Conservation (phyloP, 1,140 invertebrate genomes). For the Adoxophyes honmai region DNA sequence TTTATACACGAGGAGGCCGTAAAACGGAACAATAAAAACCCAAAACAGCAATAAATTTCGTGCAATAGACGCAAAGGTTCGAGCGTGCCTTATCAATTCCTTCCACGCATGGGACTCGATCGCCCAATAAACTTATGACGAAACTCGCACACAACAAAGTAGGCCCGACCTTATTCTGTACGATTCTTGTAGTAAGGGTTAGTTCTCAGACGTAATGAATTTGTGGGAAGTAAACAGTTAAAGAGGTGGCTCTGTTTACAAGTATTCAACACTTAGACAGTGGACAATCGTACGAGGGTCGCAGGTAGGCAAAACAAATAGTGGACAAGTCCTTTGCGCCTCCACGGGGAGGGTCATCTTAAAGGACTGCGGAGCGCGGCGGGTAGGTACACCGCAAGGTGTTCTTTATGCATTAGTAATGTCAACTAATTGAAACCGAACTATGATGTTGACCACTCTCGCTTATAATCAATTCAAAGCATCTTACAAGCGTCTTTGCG, state of each 20-base stretch:
- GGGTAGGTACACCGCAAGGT: conserved; percentile 41
- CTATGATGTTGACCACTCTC: conserved; percentile 47
- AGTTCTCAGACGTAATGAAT: conserved; percentile 37
- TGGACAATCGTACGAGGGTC: conserved; percentile 64
- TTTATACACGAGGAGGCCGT: conserved; percentile 75
- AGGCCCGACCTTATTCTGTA: conserved; percentile 8
- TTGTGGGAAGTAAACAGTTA: conserved; percentile 50
- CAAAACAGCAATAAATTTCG: conserved; percentile 78
- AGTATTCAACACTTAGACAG: conserved; percentile 65
- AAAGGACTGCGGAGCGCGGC: conserved; percentile 60
- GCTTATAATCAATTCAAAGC: conserved; percentile 42
- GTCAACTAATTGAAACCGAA: conserved; percentile 62
- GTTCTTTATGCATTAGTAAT: conserved; percentile 71
- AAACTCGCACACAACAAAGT: conserved; percentile 26
- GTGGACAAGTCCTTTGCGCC: conserved; percentile 51
- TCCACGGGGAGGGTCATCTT: conserved; percentile 57
- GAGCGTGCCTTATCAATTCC: conserved; percentile 76
- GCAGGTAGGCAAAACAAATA: conserved; percentile 65
- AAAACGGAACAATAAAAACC: conserved; percentile 79
- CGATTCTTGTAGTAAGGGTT: conserved; percentile 20
- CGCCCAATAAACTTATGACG: conserved; percentile 73
- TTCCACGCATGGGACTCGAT: conserved; percentile 68
- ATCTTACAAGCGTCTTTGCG: not conserved
- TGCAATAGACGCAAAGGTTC: conserved; percentile 77
- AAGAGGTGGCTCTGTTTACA: conserved; percentile 58